These are phyloP conservation scores for Petrolisthes manimaculis DNA, from an alignment of 2,888 invertebrate genomes.

Conservation along the genomic window DNA sequence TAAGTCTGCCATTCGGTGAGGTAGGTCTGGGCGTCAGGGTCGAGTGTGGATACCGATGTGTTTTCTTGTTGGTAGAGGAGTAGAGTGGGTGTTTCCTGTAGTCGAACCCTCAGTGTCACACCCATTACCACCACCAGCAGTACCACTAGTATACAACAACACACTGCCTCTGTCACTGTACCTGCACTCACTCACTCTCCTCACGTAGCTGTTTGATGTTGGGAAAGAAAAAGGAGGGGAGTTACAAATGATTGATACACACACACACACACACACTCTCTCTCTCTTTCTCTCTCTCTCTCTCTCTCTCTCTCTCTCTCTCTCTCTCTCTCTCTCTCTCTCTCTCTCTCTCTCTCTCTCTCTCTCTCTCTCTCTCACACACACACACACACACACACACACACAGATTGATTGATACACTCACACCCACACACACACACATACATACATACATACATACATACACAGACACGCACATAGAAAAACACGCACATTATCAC, in stretches of 20 bases:
- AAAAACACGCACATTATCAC: too few species aligned
- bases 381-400: too few species aligned
- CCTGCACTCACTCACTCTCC: too few species aligned
- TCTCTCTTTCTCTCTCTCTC: neutral
- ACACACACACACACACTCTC: neutral
- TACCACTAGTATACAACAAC: too few species aligned
- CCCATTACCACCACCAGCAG: conserved; percentile 7
- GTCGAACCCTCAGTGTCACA: conserved; percentile 32
- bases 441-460: too few species aligned
- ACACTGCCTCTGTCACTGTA: too few species aligned
- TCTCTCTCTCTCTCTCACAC: neutral
- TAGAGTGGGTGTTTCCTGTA: conserved; percentile 52
- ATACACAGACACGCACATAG: too few species aligned
- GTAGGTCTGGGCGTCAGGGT: conserved; percentile 18
- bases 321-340: conserved; percentile 18
- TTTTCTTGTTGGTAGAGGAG: conserved; percentile 58
- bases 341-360: conserved; percentile 18
- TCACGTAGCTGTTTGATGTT: neutral
- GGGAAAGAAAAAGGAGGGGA: neutral
- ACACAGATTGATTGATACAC: too few species aligned
- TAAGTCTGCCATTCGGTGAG: conserved; percentile 51
- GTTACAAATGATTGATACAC: neutral
- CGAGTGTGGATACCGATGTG: conserved; percentile 36
- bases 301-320: conserved; percentile 18
- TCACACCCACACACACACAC: too few species aligned